Evolutionary conservation across 2,888 invertebrate species (phyloP), one percentile per base, ranked within the genome.

Genomic region (Oscheius sp.): DNA sequence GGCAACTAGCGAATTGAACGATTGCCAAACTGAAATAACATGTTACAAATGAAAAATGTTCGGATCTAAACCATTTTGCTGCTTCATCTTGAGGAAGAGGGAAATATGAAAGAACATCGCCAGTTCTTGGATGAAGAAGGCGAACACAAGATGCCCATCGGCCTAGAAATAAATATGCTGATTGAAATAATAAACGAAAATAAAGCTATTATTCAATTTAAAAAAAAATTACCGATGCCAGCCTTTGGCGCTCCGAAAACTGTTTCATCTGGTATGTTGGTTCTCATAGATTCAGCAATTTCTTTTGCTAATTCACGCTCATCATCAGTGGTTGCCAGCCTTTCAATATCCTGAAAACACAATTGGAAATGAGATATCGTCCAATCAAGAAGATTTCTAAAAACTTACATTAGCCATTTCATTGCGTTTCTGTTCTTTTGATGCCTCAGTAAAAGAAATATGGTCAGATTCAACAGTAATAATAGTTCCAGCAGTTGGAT

Each of bases 391-490:
- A n/a, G 12, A n/a, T 29, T 3, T 13, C 23, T 64, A 12, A 13
- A 3, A 23, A 63, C 77, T 63, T 43, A 90, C 91, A 88, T 96
- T 95, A 0, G 97, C 97, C 95, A 99, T 96, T 91, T 98, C 97
- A 71, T 95, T 92, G 85, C 95, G 92, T 75, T 95, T 92, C 84
- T 94, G 94, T 85, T 93, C 93, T 89, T 99, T 99, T 56, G 96
- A 96, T 82, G 95, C 94, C 84, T 97, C 96, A 0, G 98, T 98
- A 89, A 97, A 99, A 0, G 98, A 94, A 89, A 97, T 98, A 89
- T 99, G 97, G 89, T 99, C 99, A 13, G 97, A 96, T 90, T 99
- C 98, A 53, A 97, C 92, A 70, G 96, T 92, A 63, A 98, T 92
- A 70, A 99, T 92, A 87, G 95, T 93, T 41, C 93, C 94, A 21